Base-by-base conservation (phyloP, 2,113 vertebrate species). In the Toxotes jaculatrix region DNA sequence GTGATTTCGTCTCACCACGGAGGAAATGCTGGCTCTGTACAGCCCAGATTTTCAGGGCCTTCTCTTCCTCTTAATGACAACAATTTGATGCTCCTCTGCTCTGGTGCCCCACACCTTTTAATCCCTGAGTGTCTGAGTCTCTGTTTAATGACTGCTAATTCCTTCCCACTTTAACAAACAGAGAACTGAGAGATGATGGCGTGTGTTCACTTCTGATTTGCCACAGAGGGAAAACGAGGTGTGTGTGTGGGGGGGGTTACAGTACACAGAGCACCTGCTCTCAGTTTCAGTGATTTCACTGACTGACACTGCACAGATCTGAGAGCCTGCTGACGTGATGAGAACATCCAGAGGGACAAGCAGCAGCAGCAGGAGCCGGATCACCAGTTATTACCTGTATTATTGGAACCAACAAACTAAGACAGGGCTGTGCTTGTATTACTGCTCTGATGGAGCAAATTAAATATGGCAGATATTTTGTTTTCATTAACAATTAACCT, bases 31-130 rank as follows among this genome's bases (percentile, higher is more conserved):
- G 27, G 51, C 42, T 47, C n/a, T 17, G 45, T 8, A n/a, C 19
- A 51, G 49, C 17, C 31, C 14, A 7, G 64, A 65, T 47, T 19
- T 51, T 21, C 43, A 14, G 0, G 5, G 36, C 4, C 23, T 7
- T 67, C 16, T 60, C 38, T 40, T 70, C 4, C 1, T 75, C 68
- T 47, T 69, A 85, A 88, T 87, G 74, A 87, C 47, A 57, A 83
- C 81, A 88, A 86, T 91, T 92, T 91, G 71, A 55, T 60, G 43
- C 80, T 78, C 27, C 64, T 77, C 21, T 62, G 77, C 77, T 71
- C 71, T 27, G 56, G 73, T 63, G 49, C 49, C 5, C 56, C 43
- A 32, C 71, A 70, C 78, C 64, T 73, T 86, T 85, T 87, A 90
- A 91, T 92, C 85, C 90, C 43, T 10, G 31, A 53, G 76, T 71